Evolutionary conservation across 2,113 vertebrate genomes (phyloP).

Genomic region (Leiothrix lutea): DNA sequence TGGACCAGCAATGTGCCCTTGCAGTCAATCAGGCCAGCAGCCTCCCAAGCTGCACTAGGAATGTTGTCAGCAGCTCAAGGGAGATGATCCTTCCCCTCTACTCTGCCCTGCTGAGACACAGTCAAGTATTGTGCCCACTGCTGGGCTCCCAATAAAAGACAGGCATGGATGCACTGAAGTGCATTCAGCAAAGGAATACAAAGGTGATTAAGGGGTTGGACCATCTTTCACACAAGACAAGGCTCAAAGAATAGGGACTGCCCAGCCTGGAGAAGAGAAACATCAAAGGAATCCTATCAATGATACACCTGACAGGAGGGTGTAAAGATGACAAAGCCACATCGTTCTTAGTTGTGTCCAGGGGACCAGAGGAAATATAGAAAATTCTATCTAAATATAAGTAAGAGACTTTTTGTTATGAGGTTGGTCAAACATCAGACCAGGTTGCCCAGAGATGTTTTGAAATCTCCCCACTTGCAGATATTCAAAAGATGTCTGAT

Average conservation of each 20-base stretch:
- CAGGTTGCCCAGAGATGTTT: neutral
- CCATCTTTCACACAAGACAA: neutral
- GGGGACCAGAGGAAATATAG: neutral
- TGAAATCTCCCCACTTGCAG: neutral
- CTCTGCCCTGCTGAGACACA: neutral
- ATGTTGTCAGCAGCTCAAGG: neutral
- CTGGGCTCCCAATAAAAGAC: neutral
- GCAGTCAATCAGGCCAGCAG: neutral
- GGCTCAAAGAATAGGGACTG: neutral
- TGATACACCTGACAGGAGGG: accelerated
- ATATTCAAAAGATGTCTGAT: neutral
- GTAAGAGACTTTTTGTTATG: neutral
- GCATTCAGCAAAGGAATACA: neutral
- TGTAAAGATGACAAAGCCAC: neutral
- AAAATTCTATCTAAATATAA: neutral
- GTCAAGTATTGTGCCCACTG: neutral
- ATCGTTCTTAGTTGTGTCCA: neutral
- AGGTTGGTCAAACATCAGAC: neutral
- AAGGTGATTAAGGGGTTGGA: neutral
- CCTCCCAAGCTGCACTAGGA: neutral
- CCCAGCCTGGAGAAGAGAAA: neutral
- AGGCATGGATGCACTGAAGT: neutral
- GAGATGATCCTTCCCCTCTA: neutral
- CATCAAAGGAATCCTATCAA: neutral
- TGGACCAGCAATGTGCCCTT: accelerated